These are phyloP conservation scores for Brachionus sp. DNA, from an alignment of 1,140 invertebrate species.

Conservation along the genomic window DNA sequence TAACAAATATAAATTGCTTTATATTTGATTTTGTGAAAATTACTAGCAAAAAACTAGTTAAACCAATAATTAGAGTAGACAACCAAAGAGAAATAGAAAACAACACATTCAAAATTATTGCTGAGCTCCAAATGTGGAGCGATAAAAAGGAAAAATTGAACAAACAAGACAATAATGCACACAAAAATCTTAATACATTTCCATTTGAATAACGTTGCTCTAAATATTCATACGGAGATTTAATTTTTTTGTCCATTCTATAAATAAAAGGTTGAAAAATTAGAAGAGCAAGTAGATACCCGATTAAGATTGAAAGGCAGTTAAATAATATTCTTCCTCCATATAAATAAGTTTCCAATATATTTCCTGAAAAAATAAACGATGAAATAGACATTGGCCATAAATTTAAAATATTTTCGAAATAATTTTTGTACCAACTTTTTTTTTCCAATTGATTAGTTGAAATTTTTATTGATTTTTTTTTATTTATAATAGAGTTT, in stretches of 20 bases:
- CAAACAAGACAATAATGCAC: background rate
- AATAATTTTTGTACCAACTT: background rate
- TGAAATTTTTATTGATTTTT: background rate
- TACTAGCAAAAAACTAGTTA: background rate
- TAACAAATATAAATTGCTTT: background rate
- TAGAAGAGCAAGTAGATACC: background rate
- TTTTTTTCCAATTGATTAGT: too few relatives aligned
- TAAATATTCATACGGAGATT: background rate
- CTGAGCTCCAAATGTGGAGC: background rate
- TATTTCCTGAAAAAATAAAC: background rate
- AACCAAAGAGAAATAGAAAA: background rate
- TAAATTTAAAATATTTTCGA: background rate
- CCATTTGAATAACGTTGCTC: background rate
- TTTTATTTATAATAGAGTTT: too few relatives aligned
- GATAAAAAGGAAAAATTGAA: background rate
- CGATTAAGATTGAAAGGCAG: background rate
- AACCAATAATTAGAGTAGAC: background rate
- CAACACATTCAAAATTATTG: background rate
- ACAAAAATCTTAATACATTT: background rate
- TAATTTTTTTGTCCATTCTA: background rate
- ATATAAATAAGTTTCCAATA: background rate
- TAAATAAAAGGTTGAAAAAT: background rate
- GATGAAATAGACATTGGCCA: background rate
- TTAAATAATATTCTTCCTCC: background rate
- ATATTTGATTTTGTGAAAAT: background rate